Conservation (phyloP, 2,113 vertebrate species). For the Tangachromis dhanisi region DNA sequence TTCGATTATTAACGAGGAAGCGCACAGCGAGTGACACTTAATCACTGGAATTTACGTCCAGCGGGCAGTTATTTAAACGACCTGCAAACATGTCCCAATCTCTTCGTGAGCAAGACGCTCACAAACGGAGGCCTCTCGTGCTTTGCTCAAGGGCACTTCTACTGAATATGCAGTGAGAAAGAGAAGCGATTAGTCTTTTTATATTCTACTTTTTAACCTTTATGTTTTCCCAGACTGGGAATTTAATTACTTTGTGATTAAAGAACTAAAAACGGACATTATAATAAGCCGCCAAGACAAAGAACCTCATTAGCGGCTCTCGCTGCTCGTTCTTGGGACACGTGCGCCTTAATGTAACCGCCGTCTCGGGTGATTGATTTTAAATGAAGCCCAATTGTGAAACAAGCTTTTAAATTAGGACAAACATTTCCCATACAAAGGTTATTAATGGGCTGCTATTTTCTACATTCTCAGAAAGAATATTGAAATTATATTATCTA, state of each 20-base stretch:
- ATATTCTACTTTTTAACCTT: not conserved
- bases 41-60: not conserved
- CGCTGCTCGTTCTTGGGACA: not conserved
- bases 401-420: not conserved
- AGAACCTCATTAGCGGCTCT: not conserved
- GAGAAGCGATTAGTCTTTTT: not conserved
- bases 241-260: not conserved
- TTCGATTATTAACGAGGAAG: not conserved
- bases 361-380: not conserved
- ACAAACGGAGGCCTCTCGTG: not conserved
- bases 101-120: not conserved
- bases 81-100: not conserved
- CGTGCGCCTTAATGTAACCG: rapidly evolving
- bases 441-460: not conserved
- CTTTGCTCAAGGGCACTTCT: not conserved
- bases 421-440: not conserved
- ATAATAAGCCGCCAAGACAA: not conserved
- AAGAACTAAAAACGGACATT: not conserved
- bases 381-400: not conserved
- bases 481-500: not conserved
- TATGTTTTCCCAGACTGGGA: not conserved
- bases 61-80: not conserved
- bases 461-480: rapidly evolving
- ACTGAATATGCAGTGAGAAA: rapidly evolving
- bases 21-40: not conserved